phyloP scores from a whole-genome alignment of 2,888 invertebrate genomes.

The Amblyjoppa proteus region DNA sequence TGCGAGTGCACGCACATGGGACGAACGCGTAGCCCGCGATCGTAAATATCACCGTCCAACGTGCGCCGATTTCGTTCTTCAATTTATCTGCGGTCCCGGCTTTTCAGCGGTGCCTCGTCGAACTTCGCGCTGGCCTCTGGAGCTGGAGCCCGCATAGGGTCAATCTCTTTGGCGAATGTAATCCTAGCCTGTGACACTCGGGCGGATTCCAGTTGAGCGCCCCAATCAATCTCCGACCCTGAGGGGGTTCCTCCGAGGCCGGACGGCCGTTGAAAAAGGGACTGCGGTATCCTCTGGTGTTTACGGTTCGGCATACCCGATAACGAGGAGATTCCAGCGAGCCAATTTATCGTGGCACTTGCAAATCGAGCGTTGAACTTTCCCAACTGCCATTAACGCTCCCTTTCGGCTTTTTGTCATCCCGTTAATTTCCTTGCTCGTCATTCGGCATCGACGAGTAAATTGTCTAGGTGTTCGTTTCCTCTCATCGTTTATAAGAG shows the following conservation, averaged over 20 bases:
- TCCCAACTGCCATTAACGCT: neutral
- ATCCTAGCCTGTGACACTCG: conserved; percentile 45
- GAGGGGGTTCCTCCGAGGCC: too few species aligned
- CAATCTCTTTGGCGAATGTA: conserved; percentile 59
- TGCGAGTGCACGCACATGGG: neutral
- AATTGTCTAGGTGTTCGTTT: neutral
- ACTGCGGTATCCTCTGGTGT: neutral
- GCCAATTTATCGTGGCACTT: conserved; percentile 10
- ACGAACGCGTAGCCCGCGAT: neutral
- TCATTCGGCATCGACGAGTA: neutral
- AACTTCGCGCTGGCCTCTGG: conserved; percentile 40
- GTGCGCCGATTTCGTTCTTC: conserved; percentile 39
- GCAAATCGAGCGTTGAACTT: conserved; percentile 11
- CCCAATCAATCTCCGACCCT: conserved; percentile 55
- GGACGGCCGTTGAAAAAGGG: neutral
- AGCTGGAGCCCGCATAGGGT: conserved; percentile 29
- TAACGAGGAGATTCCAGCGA: neutral
- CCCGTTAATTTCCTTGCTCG: neutral
- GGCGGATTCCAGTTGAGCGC: conserved; percentile 32
- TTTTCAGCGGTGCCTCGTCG: conserved; percentile 32
- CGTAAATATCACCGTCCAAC: conserved; percentile 45
- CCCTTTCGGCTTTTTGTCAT: neutral
- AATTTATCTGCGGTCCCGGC: conserved; percentile 18
- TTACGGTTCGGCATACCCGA: neutral
- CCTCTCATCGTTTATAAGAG: conserved; percentile 28